These are phyloP conservation scores for Ascidia mentula DNA, from an alignment of 23 tunicate genomes.

Conservation along the genomic window DNA sequence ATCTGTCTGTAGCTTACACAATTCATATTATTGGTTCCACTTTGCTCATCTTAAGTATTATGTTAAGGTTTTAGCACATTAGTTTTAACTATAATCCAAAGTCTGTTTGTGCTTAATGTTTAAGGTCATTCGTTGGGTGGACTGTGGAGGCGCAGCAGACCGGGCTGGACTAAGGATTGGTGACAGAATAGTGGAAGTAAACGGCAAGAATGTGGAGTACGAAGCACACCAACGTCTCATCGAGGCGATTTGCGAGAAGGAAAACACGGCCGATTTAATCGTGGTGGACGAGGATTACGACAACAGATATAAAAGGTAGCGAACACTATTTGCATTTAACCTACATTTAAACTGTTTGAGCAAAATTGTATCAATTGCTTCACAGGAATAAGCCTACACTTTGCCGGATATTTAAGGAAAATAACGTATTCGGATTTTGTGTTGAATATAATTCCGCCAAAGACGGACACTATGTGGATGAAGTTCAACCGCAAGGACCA, in stretches of 20 bases:
- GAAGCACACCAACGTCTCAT: slow-evolving; percentile 81
- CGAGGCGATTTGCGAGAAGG: slow-evolving; percentile 37
- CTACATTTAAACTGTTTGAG: not conserved
- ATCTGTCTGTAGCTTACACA: no score
- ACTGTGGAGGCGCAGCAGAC: slow-evolving; percentile 99
- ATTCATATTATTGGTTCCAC: no score
- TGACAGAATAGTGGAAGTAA: slow-evolving; percentile 95
- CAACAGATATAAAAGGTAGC: slow-evolving; percentile 66
- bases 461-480: slow-evolving; percentile 85
- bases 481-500: slow-evolving; percentile 75
- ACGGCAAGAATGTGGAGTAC: slow-evolving; percentile 95
- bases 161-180: slow-evolving; percentile 95
- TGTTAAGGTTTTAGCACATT: no score
- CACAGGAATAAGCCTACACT: slow-evolving; percentile 94
- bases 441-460: slow-evolving; percentile 52
- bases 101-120: no score
- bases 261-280: slow-evolving; percentile 59
- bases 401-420: slow-evolving; percentile 86
- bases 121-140: slow-evolving; percentile 98
- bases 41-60: no score
- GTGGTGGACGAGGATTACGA: slow-evolving; percentile 99
- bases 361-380: not conserved
- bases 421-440: slow-evolving; percentile 73
- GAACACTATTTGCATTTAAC: not conserved
- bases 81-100: no score